Base-by-base conservation (phyloP, 2,797 vertebrate species). In the Sebastes dallii region DNA sequence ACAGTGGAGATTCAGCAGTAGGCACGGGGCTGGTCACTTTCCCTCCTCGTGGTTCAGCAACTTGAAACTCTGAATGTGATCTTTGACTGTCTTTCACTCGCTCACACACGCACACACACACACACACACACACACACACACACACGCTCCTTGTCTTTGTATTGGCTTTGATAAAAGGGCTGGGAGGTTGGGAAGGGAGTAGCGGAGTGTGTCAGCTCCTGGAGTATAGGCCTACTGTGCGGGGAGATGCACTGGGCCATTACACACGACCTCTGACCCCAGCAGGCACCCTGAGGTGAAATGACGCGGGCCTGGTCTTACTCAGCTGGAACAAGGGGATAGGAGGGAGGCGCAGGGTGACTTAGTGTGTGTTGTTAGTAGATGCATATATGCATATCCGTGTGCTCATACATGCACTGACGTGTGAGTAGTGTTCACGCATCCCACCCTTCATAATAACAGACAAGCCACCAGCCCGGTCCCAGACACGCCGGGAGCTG, bases 221-320 rank as follows among this genome's bases (percentile, higher is more conserved):
- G 93, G 94, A 93, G 94, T 94, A 39, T 39, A 92, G 92, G 88
- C 95, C 95, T 95, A 95, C 95, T 95, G 93, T 93, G 93, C 93
- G 92, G 29, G 91, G 92, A 96, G 94, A 95, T 94, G 95, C 94
- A 93, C 85, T 56, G 89, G 95, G 94, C 94, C 95, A 96, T 97
- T 97, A 96, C 95, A 94, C 92, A 77, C 90, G 93, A 96, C 94
- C 96, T 95, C 91, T 95, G 95, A 96, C 95, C 92, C 84, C 72
- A 0, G 75, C 91, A 32, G 85, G 95, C 95, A 93, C 95, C 96
- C 95, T 94, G 91, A 94, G 94, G 96, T 96, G 95, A 96, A 96
- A 95, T 74, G 81, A 91, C 88, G 92, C 94, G 29, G 94, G 93
- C 94, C 95, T 95, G 95, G 81, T 96, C 95, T 94, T 93, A 94